Conservation (phyloP, 2,888 invertebrate genomes). For the Bembecia ichneumoniformis region DNA sequence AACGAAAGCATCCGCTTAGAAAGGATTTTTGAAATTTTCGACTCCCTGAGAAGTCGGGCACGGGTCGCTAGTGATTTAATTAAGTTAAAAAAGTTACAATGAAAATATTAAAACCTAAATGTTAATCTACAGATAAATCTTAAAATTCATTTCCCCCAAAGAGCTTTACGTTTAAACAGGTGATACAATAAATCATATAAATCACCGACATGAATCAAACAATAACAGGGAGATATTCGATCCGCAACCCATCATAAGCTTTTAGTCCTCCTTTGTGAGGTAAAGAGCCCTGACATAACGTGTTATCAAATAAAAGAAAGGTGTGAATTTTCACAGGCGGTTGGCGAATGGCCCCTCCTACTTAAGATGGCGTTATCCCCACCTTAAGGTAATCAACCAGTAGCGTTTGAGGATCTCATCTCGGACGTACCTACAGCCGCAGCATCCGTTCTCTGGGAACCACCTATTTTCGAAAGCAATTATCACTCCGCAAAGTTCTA, state of each 20-base stretch:
- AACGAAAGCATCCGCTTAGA: too few relatives aligned
- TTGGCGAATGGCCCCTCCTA: constrained; percentile 49
- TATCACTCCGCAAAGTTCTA: constrained; percentile 44
- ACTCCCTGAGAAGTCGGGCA: too few relatives aligned
- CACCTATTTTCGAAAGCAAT: constrained; percentile 70
- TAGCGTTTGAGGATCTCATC: constrained; percentile 46
- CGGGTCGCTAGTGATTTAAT: too few relatives aligned
- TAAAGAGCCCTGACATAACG: constrained; percentile 67
- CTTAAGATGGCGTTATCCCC: constrained; percentile 67
- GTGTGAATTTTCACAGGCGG: constrained; percentile 70
- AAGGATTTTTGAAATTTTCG: too few relatives aligned
- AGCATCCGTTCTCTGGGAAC: constrained; percentile 33
- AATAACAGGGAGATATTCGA: constrained; percentile 58
- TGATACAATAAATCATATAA: constrained; percentile 48
- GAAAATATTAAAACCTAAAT: background rate
- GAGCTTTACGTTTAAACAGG: too few relatives aligned
- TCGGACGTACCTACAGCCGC: constrained; percentile 57
- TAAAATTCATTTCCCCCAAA: background rate
- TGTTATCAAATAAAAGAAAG: constrained; percentile 72
- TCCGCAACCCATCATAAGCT: constrained; percentile 63
- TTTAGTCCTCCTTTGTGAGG: constrained; percentile 66
- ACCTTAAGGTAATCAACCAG: constrained; percentile 44
- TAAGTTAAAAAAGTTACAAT: too few relatives aligned
- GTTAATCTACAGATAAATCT: background rate
- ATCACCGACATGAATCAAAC: constrained; percentile 62